Base-by-base conservation (phyloP, 2,888 invertebrate genomes). In the Epistrophella euchroma region DNA sequence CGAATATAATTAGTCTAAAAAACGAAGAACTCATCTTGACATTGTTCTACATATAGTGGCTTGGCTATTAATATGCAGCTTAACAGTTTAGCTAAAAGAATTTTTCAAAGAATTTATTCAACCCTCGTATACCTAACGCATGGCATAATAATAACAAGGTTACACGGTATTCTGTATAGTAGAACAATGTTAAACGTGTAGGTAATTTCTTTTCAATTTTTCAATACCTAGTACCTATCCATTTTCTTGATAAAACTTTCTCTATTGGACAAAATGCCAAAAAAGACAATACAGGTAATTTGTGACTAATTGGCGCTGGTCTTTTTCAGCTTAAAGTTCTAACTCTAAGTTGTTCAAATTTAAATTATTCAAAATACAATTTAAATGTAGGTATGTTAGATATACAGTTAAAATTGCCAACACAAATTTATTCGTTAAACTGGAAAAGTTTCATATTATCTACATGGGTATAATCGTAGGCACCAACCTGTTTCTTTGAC, bases 391-490 rank as follows among this genome's bases (percentile, higher is more conserved):
- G 47, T 19, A 47, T 10, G 10, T 47, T 1, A 28, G n/a, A 55
- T 32, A 19, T 32, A 17, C 50, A 52, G 50, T 56, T 56, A n/a
- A 56, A 17, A 32, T 32, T n/a, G n/a, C n/a, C 28, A 32, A 32
- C 32, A 56, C 32, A n/a, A 17, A 56, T 56, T 11, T 58, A 19
- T 58, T 58, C 17, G 35, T 19, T 35, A 35, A 58, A 58, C 58
- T 58, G 58, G 58, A 58, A 58, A 58, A 35, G 2, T 11, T 19
- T 58, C 35, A 58, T 58, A n/a, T n/a, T n/a, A n/a, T n/a, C n/a
- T n/a, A n/a, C 10, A 47, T 11, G 10, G 4, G 55, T 25, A 25
- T 28, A 3, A 17, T 56, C 25, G 15, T 17, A 19, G 58, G 7
- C 35, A 58, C 32, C 32, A 35, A 58, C 32, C 58, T 58, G 32